A percentile compares a stretch with the other conserved stretches of the same genome.
These are phyloP conservation scores for Polylopha cassiicola DNA, from an alignment of 2,888 invertebrate genomes.

Conservation along the genomic window DNA sequence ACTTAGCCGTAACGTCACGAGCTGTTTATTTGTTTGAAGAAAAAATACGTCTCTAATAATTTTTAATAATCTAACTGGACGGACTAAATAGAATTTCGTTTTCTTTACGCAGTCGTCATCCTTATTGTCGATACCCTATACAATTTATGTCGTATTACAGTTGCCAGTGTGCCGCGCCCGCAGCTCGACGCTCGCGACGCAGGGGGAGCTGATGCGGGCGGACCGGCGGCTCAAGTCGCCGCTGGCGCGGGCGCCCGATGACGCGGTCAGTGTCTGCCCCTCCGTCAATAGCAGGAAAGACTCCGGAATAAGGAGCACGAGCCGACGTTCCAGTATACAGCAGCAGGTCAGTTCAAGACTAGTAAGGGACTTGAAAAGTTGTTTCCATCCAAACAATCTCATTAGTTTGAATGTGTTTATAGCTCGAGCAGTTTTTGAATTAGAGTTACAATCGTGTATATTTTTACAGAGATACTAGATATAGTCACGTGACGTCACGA, in stretches of 20 bases:
- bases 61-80: no score
- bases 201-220: constrained; percentile 59
- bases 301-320: constrained; percentile 91
- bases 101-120: no score
- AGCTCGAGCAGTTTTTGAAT: no score
- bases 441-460: no score
- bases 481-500: no score
- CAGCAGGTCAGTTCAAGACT: constrained; percentile 80
- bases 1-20: no score
- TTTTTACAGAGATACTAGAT: no score
- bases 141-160: constrained; percentile 32
- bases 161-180: constrained; percentile 68
- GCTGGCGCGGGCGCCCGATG: constrained; percentile 63
- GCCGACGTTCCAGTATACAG: constrained; percentile 89
- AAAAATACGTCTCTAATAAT: no score
- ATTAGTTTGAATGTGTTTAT: no score
- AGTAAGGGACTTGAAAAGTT: constrained; percentile 24
- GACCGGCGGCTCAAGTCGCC: constrained; percentile 63
- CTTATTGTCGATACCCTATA: neutral
- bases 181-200: constrained; percentile 67
- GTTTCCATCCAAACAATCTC: no score
- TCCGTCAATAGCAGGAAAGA: constrained; percentile 91
- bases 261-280: constrained; percentile 83
- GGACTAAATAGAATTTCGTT: no score
- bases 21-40: no score